Base-by-base conservation (phyloP, 2,113 vertebrate genomes). In the Oreochromis tanganicae region DNA sequence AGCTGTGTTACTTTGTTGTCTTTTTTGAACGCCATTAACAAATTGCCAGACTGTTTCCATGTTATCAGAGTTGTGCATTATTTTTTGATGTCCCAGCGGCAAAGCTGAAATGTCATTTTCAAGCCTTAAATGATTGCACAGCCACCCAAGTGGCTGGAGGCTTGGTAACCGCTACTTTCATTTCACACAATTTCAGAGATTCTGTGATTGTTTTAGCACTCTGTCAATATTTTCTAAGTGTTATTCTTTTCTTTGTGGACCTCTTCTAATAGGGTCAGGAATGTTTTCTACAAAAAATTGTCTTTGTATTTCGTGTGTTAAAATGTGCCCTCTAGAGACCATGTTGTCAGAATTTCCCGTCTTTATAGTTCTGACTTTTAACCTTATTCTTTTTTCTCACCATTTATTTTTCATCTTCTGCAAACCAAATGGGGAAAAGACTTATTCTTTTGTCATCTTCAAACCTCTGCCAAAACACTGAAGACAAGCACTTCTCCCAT, bases 111-210 rank as follows among this genome's bases (percentile, higher is more conserved):
- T 78, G 73, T 34, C 46, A 34, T 52, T 78, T 78, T 34, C 27
- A 78, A 52, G 73, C 27, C 10, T 52, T 78, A n/a, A 52, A 78
- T 78, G 46, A 78, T 34, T 78, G 27, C 46, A 32, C 17, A 50
- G 73, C 43, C 73, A 32, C 46, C 10, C 9, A 78, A 78, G 46
- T 52, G 17, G 27, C 17, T 32, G 73, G 73, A 52, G 73, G 10
- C 43, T 78, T 27, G 0, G 6, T 32, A 78, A 52, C 3, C 17
- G 6, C 73, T 78, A 0, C 27, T 78, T 78, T 52, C 46, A 52
- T 78, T 52, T 78, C 73, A 34, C 73, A 78, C 46, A 32, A 78
- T 50, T 78, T 34, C 73, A n/a, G 24, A 34, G 46, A 78, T n/a
- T n/a, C 10, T 78, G 46, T 78, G 46, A 78, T 78, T 78, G 17